Conservation (phyloP, 2,797 vertebrate species). For the Microctenopoma stevenorrisi region DNA sequence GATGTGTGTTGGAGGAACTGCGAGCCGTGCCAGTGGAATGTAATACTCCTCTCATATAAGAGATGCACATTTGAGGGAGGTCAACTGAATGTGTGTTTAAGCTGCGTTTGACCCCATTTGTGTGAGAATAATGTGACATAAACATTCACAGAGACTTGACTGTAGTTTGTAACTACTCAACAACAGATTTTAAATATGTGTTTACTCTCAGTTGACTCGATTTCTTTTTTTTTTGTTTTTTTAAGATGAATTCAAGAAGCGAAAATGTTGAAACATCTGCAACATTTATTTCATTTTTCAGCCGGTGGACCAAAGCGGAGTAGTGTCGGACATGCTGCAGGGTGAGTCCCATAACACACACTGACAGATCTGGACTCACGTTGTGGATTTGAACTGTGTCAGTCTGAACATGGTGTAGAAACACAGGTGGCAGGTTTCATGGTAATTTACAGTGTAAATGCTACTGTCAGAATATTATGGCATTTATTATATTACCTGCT, state of each 20-base stretch:
- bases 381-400: conserved; percentile 10
- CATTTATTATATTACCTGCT: conserved; percentile 5
- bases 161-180: conserved; percentile 1
- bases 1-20: conserved; percentile 10
- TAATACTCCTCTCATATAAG: conserved; percentile 27
- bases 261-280: conserved; percentile 1
- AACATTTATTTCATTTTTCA: neutral
- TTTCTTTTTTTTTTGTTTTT: conserved; percentile 7
- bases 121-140: conserved; percentile 31
- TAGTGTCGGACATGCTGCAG: neutral
- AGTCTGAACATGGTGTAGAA: conserved; percentile 3
- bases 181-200: conserved; percentile 1
- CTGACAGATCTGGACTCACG: conserved; percentile 5
- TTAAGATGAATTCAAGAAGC: conserved; percentile 1
- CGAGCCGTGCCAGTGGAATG: conserved; percentile 23
- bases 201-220: neutral
- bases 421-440: neutral
- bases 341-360: conserved; percentile 1
- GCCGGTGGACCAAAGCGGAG: neutral
- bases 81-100: conserved; percentile 32
- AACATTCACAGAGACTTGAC: neutral
- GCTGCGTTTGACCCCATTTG: conserved; percentile 38
- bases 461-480: neutral
- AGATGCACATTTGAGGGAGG: conserved; percentile 27
- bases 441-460: conserved; percentile 8